Evolutionary conservation across 2,113 vertebrate genomes (phyloP).

Genomic region (Oxygymnocypris stewartii): DNA sequence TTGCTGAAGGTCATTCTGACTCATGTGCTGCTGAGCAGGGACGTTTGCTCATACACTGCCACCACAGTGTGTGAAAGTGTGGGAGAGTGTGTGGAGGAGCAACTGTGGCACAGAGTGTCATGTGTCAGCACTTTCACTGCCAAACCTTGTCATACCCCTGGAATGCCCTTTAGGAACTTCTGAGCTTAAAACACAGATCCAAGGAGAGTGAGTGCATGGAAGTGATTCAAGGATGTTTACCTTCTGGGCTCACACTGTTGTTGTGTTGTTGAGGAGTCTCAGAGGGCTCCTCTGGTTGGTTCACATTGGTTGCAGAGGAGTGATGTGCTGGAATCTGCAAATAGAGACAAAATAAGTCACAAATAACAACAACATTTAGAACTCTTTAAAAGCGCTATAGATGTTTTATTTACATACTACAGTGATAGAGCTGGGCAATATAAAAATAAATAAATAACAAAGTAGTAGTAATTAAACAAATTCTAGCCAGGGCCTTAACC

Average conservation of each 20-base stretch:
- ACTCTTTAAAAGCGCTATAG: background rate
- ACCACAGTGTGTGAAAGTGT: slow-evolving; percentile 3
- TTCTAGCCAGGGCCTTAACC: too few species aligned
- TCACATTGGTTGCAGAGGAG: slow-evolving; percentile 81
- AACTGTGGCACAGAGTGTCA: slow-evolving; percentile 25
- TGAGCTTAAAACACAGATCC: background rate
- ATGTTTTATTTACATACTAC: background rate
- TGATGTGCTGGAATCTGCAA: slow-evolving; percentile 67
- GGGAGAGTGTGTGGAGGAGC: background rate
- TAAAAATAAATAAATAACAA: too few species aligned
- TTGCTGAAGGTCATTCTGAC: slow-evolving; percentile 42
- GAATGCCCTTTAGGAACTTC: slow-evolving; percentile 30
- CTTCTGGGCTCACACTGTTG: slow-evolving; percentile 83
- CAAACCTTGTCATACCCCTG: slow-evolving; percentile 9
- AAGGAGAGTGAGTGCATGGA: background rate
- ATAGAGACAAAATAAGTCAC: background rate
- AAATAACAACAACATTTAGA: background rate
- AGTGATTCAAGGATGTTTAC: slow-evolving; percentile 63
- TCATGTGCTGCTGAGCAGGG: slow-evolving; percentile 34
- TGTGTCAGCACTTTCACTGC: slow-evolving; percentile 30
- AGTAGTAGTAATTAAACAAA: background rate
- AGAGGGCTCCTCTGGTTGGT: slow-evolving; percentile 65
- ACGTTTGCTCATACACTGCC: slow-evolving; percentile 32
- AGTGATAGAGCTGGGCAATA: background rate
- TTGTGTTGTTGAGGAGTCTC: slow-evolving; percentile 75